Evolutionary conservation across 2,797 vertebrate species (phyloP).

Genomic region (Sciurus carolinensis): DNA sequence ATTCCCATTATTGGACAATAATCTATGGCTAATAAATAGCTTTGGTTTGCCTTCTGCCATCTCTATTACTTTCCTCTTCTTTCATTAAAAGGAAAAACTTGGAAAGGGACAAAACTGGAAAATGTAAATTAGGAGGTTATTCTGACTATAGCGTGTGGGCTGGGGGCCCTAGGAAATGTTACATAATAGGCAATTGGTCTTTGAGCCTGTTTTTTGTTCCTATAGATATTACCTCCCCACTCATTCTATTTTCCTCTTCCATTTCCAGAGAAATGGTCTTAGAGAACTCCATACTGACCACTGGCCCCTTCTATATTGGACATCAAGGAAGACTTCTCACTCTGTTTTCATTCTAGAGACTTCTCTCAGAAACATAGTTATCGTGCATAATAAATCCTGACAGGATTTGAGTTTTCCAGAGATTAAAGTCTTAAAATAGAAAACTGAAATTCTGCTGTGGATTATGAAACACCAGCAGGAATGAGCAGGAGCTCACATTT

Average conservation of each 20-base stretch:
- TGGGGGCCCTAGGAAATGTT: not conserved
- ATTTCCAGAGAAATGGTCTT: not conserved
- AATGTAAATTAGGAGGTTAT: not conserved
- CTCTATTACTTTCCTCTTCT: not conserved
- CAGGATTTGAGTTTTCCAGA: conserved; percentile 73
- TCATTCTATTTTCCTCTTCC: not conserved
- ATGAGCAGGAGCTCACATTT: conserved; percentile 33
- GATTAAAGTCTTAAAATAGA: conserved; percentile 82
- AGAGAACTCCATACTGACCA: not conserved
- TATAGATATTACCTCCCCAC: not conserved
- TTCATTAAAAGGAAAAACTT: conserved; percentile 18
- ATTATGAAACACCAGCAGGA: conserved; percentile 69
- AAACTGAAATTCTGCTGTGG: conserved; percentile 68
- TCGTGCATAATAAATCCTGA: conserved; percentile 62
- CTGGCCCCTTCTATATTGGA: not conserved
- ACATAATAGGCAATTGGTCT: not conserved
- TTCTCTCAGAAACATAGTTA: conserved; percentile 30
- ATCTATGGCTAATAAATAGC: not conserved
- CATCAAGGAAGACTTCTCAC: not conserved
- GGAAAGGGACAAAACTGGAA: not conserved
- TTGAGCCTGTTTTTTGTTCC: not conserved
- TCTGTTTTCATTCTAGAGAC: conserved; percentile 10
- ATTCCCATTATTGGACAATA: not conserved
- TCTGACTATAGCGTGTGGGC: not conserved
- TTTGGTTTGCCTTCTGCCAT: conserved; percentile 4